These are phyloP conservation scores for Corella eumyota DNA, from an alignment of 23 tunicate genomes.

Conservation along the genomic window DNA sequence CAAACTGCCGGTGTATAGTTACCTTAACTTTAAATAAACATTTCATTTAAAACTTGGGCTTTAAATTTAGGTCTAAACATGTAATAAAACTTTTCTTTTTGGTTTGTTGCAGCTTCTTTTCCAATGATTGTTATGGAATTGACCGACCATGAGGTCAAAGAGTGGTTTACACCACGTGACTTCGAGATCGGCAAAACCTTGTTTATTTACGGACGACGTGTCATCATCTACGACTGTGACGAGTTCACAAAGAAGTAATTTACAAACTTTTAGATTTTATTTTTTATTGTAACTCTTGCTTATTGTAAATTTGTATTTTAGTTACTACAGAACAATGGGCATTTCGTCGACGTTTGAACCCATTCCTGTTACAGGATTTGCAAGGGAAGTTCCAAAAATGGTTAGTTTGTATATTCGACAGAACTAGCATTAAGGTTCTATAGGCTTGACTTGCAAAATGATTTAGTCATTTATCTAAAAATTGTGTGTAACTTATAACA, in stretches of 20 bases:
- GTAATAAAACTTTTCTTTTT: no score
- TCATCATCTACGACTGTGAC: constrained; percentile 87
- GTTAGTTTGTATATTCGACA: no score
- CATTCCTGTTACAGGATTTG: constrained; percentile 63
- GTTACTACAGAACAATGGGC: constrained; percentile 49
- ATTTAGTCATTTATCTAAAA: no score
- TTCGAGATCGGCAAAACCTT: constrained; percentile 79
- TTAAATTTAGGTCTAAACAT: no score
- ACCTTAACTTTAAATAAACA: no score
- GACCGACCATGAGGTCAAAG: constrained; percentile 73
- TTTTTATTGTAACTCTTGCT: background rate
- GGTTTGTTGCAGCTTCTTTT: constrained; percentile 64
- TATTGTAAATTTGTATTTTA: no score
- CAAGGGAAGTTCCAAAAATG: constrained; percentile 63
- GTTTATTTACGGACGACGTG: constrained; percentile 70
- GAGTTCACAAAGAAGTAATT: constrained; percentile 81
- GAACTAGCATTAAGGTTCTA: background rate
- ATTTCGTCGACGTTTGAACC: constrained; percentile 39
- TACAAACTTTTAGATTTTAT: no score
- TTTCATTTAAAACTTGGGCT: no score
- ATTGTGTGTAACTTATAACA: no score
- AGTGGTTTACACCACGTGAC: constrained; percentile 85
- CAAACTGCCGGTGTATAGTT: no score
- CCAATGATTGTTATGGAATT: constrained; percentile 92
- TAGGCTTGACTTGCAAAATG: background rate